Base-by-base conservation (phyloP, 2,797 vertebrate species). In the Cygnus olor region DNA sequence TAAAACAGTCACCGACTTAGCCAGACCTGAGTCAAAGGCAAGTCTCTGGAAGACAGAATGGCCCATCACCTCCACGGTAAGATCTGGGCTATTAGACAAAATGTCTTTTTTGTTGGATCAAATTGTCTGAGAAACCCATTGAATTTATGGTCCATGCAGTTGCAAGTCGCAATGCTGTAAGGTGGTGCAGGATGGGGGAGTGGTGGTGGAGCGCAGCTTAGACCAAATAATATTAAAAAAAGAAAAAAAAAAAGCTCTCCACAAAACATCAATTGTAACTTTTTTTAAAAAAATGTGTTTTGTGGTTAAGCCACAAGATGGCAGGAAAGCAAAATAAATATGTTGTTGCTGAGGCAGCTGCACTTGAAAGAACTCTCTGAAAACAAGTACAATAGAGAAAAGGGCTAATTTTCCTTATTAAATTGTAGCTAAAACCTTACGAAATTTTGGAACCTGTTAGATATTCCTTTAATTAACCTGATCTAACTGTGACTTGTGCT, bases 241-340 rank as follows among this genome's bases (percentile, higher is more conserved):
- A 64, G 28, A 8, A 40, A 44, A 14, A 42, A 20, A 64, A 30
- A 12, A 40, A 25, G 11, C 47, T 49, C 22, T 20, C 14, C 27
- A 61, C 44, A 82, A 65, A 44, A 9, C 5, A 58, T 14, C 32
- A 36, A 27, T 40, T 69, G 3, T 47, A 38, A 42, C 2, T 20
- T 30, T 66, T 71, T 45, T 65, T 27, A 0, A 22, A 36, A 24
- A 38, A 6, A 25, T 82, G 77, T 83, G 63, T 86, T 94, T 93
- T 90, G 58, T 1, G 4, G 45, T 68, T 78, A 74, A 64, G 53
- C 92, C 97, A 95, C 96, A 36, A 96, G 97, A 92, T 95, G 97
- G 84, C 96, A 96, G 73, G 69, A 94, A 85, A 93, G 73, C 76
- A 95, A 82, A 96, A 65, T 63, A 93, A 88, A 92, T 96, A 66